phyloP scores from a whole-genome alignment of 2,113 vertebrate species.

The Brevimyrus niger region DNA sequence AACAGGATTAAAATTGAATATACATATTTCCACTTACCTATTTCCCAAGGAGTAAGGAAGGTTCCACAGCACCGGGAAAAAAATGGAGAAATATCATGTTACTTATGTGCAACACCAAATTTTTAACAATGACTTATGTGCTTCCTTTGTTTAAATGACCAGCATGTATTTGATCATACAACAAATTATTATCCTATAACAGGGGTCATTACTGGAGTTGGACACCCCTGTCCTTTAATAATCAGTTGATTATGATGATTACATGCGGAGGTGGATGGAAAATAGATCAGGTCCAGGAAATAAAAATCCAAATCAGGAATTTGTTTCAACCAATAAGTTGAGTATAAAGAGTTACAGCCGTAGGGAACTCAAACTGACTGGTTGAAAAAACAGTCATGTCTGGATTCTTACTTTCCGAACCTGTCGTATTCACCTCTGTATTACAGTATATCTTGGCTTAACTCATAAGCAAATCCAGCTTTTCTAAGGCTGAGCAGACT shows the following conservation, averaged over 20 bases:
- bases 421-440: neutral
- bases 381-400: neutral
- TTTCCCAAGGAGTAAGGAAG: neutral
- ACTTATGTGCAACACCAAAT: neutral
- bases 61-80: neutral
- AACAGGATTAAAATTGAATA: neutral
- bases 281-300: neutral
- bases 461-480: no score
- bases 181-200: neutral
- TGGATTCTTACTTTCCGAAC: neutral
- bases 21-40: neutral
- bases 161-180: neutral
- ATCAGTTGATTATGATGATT: neutral
- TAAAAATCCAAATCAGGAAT: neutral
- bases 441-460: no score
- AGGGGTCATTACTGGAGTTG: no score
- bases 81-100: neutral
- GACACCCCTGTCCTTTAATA: neutral
- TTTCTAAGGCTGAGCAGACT: no score
- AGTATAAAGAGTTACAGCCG: neutral
- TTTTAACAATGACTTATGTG: neutral
- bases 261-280: neutral
- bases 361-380: neutral
- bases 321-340: neutral
- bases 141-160: neutral